Evolutionary conservation across 37 sponge, comb jelly and placozoan genomes (phyloP), one percentile per base, ranked within the genome.

Genomic region (Hexactinellida sp.): DNA sequence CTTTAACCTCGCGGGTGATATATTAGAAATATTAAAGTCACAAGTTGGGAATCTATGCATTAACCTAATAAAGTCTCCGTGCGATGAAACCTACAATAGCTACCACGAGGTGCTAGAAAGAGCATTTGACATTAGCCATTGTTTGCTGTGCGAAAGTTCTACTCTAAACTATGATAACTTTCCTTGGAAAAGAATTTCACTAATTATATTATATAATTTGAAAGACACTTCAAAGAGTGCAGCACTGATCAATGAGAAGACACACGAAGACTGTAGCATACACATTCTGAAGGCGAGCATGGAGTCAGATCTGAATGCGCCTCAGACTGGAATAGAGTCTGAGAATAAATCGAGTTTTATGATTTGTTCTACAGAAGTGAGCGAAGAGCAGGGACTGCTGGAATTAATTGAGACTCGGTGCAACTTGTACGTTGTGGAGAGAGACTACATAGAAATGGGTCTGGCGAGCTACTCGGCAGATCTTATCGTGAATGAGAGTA

Each of bases 101-200:
- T 63, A 63, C 76, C 76, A 63, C 76, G 76, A 63, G 76, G 25
- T 63, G 34, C 30, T 63, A n/a, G 5, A 25, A 63, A 63, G 30
- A 10, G 76, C 76, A 63, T 63, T 63, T 63, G 76, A 63, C 76
- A 28, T 23, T n/a, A 63, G 76, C 76, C 76, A 63, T 63, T 63
- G 76, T 63, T 63, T 63, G 76, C 30, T 63, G 76, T 63, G 76
- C 34, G 76, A 63, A 63, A 63, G 76, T 63, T 63, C 76, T 63
- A 25, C 76, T 25, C 76, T 63, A 10, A 63, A n/a, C 30, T 63
- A 63, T 63, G 76, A 63, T 25, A 10, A 63, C 13, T 63, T 63
- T 63, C 76, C 76, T 25, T 63, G 76, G 76, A 23, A 63, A n/a
- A 63, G 30, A 63, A n/a, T 63, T 25, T 63, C 76, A 23, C 76